These are phyloP conservation scores for Sympetrum striolatum DNA, from an alignment of 2,888 invertebrate species.

Conservation along the genomic window DNA sequence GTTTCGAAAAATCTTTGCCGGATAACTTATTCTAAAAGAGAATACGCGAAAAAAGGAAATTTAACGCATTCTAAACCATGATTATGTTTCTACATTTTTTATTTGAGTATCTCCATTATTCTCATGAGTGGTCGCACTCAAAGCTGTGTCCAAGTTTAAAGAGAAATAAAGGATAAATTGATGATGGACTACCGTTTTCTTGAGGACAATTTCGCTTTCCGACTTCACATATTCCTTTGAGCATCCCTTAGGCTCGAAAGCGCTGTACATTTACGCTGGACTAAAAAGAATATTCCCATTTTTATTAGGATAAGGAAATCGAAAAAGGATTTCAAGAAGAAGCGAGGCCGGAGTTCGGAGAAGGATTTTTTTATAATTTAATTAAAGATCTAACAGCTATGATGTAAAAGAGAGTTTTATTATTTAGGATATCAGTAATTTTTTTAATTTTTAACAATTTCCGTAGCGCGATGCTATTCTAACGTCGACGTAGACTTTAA, in stretches of 20 bases:
- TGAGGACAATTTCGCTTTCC: background rate
- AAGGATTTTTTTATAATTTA: background rate
- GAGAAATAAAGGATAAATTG: background rate
- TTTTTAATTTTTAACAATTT: background rate
- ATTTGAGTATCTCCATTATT: background rate
- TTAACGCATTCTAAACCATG: too few relatives aligned
- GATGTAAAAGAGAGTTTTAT: background rate
- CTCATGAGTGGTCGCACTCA: too few relatives aligned
- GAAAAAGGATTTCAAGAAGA: background rate
- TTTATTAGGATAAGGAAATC: background rate
- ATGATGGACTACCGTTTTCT: background rate
- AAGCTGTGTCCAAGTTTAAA: background rate
- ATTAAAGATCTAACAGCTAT: background rate
- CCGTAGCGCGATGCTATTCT: background rate
- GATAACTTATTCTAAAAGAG: too few relatives aligned
- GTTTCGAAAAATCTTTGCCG: too few relatives aligned
- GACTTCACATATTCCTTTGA: background rate
- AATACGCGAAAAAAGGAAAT: too few relatives aligned
- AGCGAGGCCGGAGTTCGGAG: background rate
- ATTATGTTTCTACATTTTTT: too few relatives aligned
- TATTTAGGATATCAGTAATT: background rate
- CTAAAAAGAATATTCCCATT: background rate
- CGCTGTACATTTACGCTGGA: background rate
- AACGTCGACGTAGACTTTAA: background rate
- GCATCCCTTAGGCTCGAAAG: background rate